Evolutionary conservation across 2,797 vertebrate genomes (phyloP), one percentile per base, ranked within the genome.

Genomic region (Ficedula albicollis): DNA sequence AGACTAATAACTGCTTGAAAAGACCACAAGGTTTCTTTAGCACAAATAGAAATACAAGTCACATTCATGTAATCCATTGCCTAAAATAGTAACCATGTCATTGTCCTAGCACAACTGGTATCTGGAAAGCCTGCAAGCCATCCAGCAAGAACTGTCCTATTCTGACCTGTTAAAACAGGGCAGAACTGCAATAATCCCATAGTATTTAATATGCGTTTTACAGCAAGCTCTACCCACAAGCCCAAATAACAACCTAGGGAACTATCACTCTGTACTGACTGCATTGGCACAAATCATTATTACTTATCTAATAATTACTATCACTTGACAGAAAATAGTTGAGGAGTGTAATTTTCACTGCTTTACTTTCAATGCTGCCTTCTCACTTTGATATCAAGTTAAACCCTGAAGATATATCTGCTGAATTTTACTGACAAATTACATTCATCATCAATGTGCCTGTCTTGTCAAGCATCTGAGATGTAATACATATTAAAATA

Each of bases 131-230:
- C 84, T 86, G 84, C 77, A 97, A 97, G 96, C 85, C 84, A 92
- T 93, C 44, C 87, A 95, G 95, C 54, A 96, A 94, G 87, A 96
- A 96, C 89, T 95, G 93, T 77, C 93, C 89, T 95, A 91, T 94
- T 96, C 95, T 96, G 90, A 95, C 93, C 83, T 90, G 87, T 94
- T 97, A 96, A 94, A 98, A 94, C 70, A 95, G 94, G 85, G 90
- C 95, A 96, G 95, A 97, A 96, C 93, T 93, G 86, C 92, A 96
- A 84, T 89, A 97, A 97, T 91, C 82, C 79, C 87, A 73, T 27
- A 85, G 55, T 41, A 91, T 93, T 97, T 97, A 94, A 81, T n/a
- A 49, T 43, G 75, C 20, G 14, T 81, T 91, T 96, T 96, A 96
- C 92, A 97, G 87, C 74, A 97, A 83, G 60, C 29, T 95, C 87